These are phyloP conservation scores for Notarius lentiginosus DNA, from an alignment of 2,113 vertebrate species.

Conservation along the genomic window DNA sequence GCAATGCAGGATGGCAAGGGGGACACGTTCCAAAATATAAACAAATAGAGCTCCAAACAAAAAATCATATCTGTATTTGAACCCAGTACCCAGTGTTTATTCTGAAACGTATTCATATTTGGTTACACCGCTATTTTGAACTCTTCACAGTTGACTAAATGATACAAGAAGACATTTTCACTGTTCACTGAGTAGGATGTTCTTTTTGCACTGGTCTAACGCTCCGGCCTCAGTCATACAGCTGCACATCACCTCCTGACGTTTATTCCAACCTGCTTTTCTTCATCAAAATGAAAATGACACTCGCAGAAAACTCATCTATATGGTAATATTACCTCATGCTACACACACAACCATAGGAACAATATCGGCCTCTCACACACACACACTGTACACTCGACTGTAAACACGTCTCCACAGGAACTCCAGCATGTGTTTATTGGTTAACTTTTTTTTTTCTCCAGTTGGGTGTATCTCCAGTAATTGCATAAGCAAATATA, in stretches of 20 bases:
- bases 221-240: slow-evolving; percentile 21
- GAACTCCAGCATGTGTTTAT: not conserved
- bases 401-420: slow-evolving; percentile 16
- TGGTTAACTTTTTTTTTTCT: not conserved
- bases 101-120: not conserved
- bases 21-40: not conserved
- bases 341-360: slow-evolving; percentile 44
- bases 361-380: slow-evolving; percentile 8
- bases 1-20: not conserved
- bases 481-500: not conserved
- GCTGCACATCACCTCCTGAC: slow-evolving; percentile 48
- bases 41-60: not conserved
- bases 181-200: not conserved
- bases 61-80: not conserved
- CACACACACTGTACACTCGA: slow-evolving; percentile 7
- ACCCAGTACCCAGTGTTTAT: not conserved
- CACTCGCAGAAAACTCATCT: slow-evolving; percentile 69
- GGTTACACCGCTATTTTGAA: not conserved
- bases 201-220: not conserved
- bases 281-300: slow-evolving; percentile 72
- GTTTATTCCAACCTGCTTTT: slow-evolving; percentile 42
- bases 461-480: not conserved
- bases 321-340: slow-evolving; percentile 72
- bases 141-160: no score
- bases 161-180: not conserved